Evolutionary conservation across 2,797 vertebrate genomes (phyloP), one percentile per base, ranked within the genome.

Genomic region (Sebastes hubbsi): DNA sequence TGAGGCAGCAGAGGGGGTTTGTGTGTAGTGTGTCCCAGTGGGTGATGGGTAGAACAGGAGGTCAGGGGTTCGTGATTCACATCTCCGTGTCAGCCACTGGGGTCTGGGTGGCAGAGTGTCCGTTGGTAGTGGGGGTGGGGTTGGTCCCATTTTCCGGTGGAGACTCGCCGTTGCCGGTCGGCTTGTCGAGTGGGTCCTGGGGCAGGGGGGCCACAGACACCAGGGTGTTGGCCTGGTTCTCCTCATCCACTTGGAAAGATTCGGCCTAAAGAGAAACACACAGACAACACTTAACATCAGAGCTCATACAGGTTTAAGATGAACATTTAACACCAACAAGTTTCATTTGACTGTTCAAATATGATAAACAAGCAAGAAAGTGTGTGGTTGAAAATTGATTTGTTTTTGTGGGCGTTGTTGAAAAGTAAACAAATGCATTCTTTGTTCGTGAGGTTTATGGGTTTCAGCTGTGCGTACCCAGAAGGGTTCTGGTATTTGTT

Each of bases 201-300:
- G 93, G 95, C 1, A 96, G 93, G 8, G 96, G 92, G 9, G 96
- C 92, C 74, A 95, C 95, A 59, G 97, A 97, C 88, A 97, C 92
- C 92, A 97, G 92, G 10, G 97, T 97, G 91, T 97, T 98, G 56
- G 97, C 96, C 94, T 97, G 98, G 95, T 97, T 97, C 75, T 97
- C 95, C 65, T 94, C 96, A 66, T 99, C 97, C 72, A 95, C 92
- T 92, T 97, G 97, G 80, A 97, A 99, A 0, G 96, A 96, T 81
- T 99, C 97, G 30, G 96, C 97, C 98, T 99, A 42, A 11, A 63
- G 29, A 25, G 36, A 36, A 86, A 11, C 80, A 49, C 46, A 87
- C 20, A 83, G 46, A 14, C 8, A 64, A 18, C 4, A 32, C 6
- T 61, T 18, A 2, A 62, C 30, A n/a, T 59, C 4, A 54, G 38